Evolutionary conservation across 1,140 invertebrate species (phyloP).

Genomic region (Bombus superbus): DNA sequence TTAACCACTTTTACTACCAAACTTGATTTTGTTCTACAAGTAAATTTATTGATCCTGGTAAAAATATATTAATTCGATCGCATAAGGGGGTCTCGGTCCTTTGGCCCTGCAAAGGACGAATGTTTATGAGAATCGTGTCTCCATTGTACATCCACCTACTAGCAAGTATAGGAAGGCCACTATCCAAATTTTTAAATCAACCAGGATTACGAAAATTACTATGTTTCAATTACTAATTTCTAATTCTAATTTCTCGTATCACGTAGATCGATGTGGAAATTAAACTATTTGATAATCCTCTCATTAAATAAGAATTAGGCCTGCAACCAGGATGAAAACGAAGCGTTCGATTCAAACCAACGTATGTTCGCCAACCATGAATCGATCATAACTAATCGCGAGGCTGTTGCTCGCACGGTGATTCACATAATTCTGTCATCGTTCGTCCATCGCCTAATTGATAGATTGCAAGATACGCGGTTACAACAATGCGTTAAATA

Average conservation of each 20-base stretch:
- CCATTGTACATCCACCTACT: no score
- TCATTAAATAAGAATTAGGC: neutral
- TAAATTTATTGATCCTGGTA: no score
- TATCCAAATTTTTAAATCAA: no score
- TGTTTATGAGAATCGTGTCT: no score
- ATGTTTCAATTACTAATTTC: no score
- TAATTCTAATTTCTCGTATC: neutral
- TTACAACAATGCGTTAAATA: conserved; percentile 45
- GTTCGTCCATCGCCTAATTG: conserved; percentile 49
- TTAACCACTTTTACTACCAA: no score
- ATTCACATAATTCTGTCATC: conserved; percentile 44
- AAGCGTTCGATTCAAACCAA: neutral
- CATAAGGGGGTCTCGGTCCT: no score
- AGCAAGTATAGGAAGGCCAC: no score
- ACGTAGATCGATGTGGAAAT: neutral
- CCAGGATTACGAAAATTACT: no score
- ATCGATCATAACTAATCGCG: conserved; percentile 2
- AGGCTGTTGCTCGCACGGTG: conserved; percentile 18
- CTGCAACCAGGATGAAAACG: neutral
- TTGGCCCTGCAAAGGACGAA: no score
- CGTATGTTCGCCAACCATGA: neutral
- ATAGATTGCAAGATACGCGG: conserved; percentile 57
- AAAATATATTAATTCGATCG: no score
- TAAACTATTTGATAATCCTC: neutral
- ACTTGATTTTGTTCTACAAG: no score